Evolutionary conservation across 23 tunicate species (phyloP), one percentile per base, ranked within the genome.

Genomic region (Corella eumyota): DNA sequence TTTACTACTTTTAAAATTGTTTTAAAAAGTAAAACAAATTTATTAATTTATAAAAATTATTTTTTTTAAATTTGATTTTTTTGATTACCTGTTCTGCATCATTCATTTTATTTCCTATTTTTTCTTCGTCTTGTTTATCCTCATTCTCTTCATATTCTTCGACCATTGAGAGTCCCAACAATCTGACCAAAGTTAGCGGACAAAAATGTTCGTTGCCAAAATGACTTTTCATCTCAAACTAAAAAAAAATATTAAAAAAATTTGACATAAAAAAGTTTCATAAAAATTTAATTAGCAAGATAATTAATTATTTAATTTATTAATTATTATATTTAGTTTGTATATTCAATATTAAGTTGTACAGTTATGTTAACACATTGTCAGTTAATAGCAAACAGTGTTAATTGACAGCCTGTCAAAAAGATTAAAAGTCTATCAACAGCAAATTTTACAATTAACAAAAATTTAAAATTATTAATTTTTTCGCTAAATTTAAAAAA

Each of bases 131-230:
- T 6, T 72, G 58, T 40, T 62, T 65, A 28, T 88, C 80, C 22
- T 79, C 76, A 1, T 68, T 31, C 25, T 78, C 77, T 0, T 85
- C 84, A 54, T 68, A 88, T 47, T 88, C 96, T 6, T 88, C 96
- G 48, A 79, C 96, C 96, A 88, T 88, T 22, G 96, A 88, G 9
- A 73, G 71, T 40, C 96, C 96, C n/a, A 88, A 59, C 34, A 88
- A 77, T 31, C 96, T 81, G 30, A 88, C 47, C 47, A 88, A 49
- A 19, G 96, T 74, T 29, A 88, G 58, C 17, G 96, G 96, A 65
- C 96, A 88, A 58, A 88, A 88, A 48, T 88, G 96, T 54, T 88
- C 96, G 62, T 79, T 88, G 2, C 90, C 85, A 34, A 72, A 79
- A 61, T 88, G 87, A 68, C 81, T 78, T 44, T 67, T 78, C 96